Percentiles rank a stretch among this genome's conserved stretches.
Conservation (phyloP, 2,888 invertebrate genomes). For the Melipona bicolor region DNA sequence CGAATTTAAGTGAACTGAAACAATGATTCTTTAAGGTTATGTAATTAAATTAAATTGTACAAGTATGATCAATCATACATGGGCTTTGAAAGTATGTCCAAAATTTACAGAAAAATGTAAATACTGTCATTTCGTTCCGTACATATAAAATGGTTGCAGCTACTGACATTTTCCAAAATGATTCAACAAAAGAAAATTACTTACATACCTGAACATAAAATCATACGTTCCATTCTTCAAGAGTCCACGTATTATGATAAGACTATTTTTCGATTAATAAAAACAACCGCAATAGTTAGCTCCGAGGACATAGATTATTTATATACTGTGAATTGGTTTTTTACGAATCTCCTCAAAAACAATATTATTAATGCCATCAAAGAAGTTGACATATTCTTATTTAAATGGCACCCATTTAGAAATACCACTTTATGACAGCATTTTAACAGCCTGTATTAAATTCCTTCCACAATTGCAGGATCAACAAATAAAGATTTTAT, state of each 20-base stretch:
- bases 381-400: constrained; percentile 16
- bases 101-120: not conserved
- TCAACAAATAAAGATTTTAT: not conserved
- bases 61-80: not conserved
- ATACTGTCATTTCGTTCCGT: not conserved
- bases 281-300: not conserved
- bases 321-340: not conserved
- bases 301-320: not conserved
- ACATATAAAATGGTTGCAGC: not conserved
- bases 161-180: fast-evolving
- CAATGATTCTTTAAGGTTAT: constrained; percentile 25
- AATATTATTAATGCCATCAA: not conserved
- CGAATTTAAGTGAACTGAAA: not conserved
- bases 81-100: not conserved
- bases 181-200: fast-evolving
- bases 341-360: fast-evolving
- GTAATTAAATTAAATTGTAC: not conserved
- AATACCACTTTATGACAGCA: fast-evolving
- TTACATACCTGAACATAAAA: not conserved
- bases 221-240: not conserved
- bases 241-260: constrained; percentile 6
- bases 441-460: not conserved
- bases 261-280: not conserved
- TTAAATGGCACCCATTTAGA: not conserved
- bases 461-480: not conserved